A percentile compares a stretch with the other conserved stretches of the same genome.
Evolutionary conservation across 2,113 vertebrate species (phyloP).

Genomic region (Equus przewalskii): DNA sequence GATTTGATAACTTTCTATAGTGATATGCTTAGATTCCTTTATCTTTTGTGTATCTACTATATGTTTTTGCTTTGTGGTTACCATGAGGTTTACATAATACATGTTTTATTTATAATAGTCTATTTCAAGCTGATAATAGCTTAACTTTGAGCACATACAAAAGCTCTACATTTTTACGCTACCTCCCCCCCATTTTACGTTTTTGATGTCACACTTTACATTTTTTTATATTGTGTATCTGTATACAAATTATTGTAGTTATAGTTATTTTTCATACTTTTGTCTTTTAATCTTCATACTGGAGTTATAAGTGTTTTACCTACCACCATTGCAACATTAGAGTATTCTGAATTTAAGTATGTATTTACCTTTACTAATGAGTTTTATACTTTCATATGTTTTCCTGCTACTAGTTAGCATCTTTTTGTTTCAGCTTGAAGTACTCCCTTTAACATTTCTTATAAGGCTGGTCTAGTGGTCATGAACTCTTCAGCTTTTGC

Average conservation of each 20-base stretch:
- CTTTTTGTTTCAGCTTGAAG: neutral
- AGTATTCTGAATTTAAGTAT: neutral
- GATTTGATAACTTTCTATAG: neutral
- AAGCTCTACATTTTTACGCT: too few species aligned
- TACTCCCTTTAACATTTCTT: neutral
- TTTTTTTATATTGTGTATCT: neutral
- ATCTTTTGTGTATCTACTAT: neutral
- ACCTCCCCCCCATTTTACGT: too few species aligned
- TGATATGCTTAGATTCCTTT: neutral
- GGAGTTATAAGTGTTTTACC: neutral
- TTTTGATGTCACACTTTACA: neutral
- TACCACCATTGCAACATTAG: neutral
- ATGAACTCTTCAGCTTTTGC: neutral
- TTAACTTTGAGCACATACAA: too few species aligned
- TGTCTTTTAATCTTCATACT: neutral
- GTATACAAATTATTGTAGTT: neutral
- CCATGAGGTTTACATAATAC: neutral
- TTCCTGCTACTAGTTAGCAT: neutral
- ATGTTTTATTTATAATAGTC: neutral
- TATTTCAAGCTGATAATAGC: neutral
- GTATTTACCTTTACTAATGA: neutral
- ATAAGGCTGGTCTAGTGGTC: neutral
- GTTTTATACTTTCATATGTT: neutral
- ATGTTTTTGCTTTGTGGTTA: neutral
- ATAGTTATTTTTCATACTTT: neutral